Evolutionary conservation across 2,797 vertebrate genomes (phyloP), one percentile per base, ranked within the genome.

Genomic region (Oreonectes daqikongensis): DNA sequence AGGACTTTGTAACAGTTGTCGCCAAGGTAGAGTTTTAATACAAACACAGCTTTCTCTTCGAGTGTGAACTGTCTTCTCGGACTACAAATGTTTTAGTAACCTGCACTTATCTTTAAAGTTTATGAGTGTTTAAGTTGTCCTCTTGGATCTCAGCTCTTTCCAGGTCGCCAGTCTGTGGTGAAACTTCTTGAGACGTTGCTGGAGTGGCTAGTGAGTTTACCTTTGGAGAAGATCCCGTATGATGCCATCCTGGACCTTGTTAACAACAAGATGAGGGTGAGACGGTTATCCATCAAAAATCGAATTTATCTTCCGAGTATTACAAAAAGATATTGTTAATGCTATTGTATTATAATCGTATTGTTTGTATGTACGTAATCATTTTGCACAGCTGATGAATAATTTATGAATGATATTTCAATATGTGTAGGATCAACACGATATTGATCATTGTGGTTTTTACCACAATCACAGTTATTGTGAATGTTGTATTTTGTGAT

Each of bases 241-340:
- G 89, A 95, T 70, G 96, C 96, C 0, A 88, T 99, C 77, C 89
- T 98, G n/a, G 97, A 99, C 89, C 93, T 99, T 80, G 94, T 98
- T 83, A 94, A 98, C 92, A 98, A 99, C 91, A 96, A 95, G 88
- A 96, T 99, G 96, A 93, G 91, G 93, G 97, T 98, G 87, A 92
- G 92, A 78, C n/a, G 20, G 5, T 30, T 40, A 17, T 17, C 20
- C 35, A 65, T 28, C 10, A 10, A 42, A 12, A 42, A 42, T 1
- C 9, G 8, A 9, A 10, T 35, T 35, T 35, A 35, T 42, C 40
- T 4, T n/a, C 14, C 18, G 4, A 46, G 9, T 42, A 30, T 44
- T 14, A 14, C 40, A 42, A 42, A 42, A 1, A 42, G 1, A 14
- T 14, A 14, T 42, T 42, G 12, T n/a, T n/a, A 12, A 11, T 42